Evolutionary conservation across 2,888 invertebrate genomes (phyloP).

Genomic region (Spilosoma lubricipeda): DNA sequence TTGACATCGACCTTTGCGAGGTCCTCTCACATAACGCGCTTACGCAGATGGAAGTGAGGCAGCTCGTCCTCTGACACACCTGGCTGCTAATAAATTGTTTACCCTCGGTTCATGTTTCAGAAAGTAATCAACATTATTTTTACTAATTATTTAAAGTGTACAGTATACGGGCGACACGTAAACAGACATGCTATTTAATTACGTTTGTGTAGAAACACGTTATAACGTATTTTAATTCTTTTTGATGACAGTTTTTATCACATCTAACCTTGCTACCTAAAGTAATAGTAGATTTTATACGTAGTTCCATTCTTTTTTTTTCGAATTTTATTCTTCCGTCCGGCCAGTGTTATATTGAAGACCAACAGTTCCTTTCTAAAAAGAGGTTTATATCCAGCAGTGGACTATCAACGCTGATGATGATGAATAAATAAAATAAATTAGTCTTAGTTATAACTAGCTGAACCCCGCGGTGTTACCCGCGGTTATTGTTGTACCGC

Average conservation of each 20-base stretch:
- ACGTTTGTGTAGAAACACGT: neutral
- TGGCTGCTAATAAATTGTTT: conserved; percentile 17
- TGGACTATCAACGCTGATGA: too few species aligned
- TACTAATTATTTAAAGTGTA: neutral
- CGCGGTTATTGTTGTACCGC: too few species aligned
- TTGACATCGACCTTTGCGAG: conserved; percentile 75
- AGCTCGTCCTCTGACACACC: conserved; percentile 31
- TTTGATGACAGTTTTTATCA: neutral
- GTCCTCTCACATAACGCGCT: conserved; percentile 65
- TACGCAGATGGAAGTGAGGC: conserved; percentile 42
- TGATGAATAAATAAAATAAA: too few species aligned
- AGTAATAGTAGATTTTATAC: neutral
- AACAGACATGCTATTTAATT: neutral
- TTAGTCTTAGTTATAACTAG: too few species aligned
- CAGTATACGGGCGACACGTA: neutral
- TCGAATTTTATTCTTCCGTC: neutral
- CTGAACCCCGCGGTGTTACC: too few species aligned
- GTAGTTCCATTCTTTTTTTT: neutral
- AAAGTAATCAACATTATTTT: neutral
- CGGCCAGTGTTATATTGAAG: too few species aligned
- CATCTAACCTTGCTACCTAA: neutral
- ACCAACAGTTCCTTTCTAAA: too few species aligned
- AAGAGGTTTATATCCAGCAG: too few species aligned
- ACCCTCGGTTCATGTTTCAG: neutral
- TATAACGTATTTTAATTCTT: neutral